Percentiles rank a stretch among this genome's conserved stretches.
phyloP scores from a whole-genome alignment of 1,140 invertebrate genomes.

The Ceratina calcarata region DNA sequence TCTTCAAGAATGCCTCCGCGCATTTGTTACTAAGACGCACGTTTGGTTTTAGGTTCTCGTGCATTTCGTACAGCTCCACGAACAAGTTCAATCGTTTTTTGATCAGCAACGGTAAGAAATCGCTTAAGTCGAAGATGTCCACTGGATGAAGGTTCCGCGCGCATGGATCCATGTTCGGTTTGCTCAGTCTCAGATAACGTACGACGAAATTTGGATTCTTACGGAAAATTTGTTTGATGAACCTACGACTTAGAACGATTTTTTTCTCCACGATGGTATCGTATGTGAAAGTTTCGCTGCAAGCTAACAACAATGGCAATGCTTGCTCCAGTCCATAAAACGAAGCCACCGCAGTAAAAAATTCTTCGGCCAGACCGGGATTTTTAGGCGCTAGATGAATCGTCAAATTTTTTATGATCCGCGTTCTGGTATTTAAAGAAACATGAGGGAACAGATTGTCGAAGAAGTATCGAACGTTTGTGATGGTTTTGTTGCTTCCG shows the following conservation, averaged over 20 bases:
- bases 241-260: conserved; percentile 41
- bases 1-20: conserved; percentile 63
- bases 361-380: conserved; percentile 52
- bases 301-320: conserved; percentile 59
- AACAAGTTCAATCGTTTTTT: conserved; percentile 54
- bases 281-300: conserved; percentile 58
- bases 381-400: conserved; percentile 30
- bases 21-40: conserved; percentile 59
- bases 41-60: background rate
- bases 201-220: conserved; percentile 67
- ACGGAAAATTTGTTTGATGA: conserved; percentile 54
- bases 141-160: background rate
- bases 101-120: conserved; percentile 54
- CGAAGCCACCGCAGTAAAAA: conserved; percentile 50
- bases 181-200: conserved; percentile 63
- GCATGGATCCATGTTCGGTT: background rate
- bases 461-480: conserved; percentile 64
- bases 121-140: conserved; percentile 39
- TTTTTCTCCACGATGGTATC: conserved; percentile 31
- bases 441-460: conserved; percentile 61
- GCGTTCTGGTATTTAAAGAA: conserved; percentile 60
- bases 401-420: conserved; percentile 62
- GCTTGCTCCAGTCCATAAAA: conserved; percentile 54
- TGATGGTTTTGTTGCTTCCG: conserved; percentile 35
- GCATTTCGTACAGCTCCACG: conserved; percentile 52